Percentiles rank a stretch among this genome's conserved stretches.
phyloP scores from a whole-genome alignment of 2,797 vertebrate species.

The Yasuhikotakia modesta region DNA sequence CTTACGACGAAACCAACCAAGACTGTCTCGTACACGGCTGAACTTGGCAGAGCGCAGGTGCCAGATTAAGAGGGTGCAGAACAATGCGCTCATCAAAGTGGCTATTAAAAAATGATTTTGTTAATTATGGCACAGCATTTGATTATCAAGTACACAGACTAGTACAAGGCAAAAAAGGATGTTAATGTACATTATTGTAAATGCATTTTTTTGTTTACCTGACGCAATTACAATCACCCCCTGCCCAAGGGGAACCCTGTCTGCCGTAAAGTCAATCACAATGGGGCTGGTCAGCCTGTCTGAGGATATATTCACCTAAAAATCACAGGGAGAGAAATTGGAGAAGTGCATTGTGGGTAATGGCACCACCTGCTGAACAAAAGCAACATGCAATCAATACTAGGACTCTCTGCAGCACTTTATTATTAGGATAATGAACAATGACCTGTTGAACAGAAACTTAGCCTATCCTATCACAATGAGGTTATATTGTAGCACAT shows the following conservation, averaged over 20 bases:
- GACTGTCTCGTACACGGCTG: slow-evolving; percentile 1
- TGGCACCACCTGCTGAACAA: slow-evolving; percentile 37
- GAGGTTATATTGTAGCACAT: too few relatives aligned
- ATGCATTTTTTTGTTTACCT: slow-evolving; percentile 73
- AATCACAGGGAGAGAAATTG: background rate
- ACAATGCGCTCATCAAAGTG: slow-evolving; percentile 6
- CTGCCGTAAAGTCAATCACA: slow-evolving; percentile 87
- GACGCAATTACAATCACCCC: slow-evolving; percentile 89
- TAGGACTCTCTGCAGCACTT: background rate
- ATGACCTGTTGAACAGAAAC: too few relatives aligned
- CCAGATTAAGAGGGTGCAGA: slow-evolving; percentile 41
- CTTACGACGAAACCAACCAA: slow-evolving; percentile 7
- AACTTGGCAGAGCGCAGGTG: slow-evolving; percentile 44
- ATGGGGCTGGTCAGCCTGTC: slow-evolving; percentile 82
- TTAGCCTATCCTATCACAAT: background rate
- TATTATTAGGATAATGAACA: too few relatives aligned
- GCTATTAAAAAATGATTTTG: background rate
- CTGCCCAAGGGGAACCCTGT: slow-evolving; percentile 87
- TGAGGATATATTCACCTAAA: slow-evolving; percentile 84
- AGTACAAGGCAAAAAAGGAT: background rate
- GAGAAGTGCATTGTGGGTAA: background rate
- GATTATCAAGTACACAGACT: background rate
- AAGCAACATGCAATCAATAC: background rate
- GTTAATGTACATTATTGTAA: background rate
- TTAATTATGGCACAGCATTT: background rate